These are phyloP conservation scores for Candoia aspera DNA, from an alignment of 2,113 vertebrate genomes.

Conservation along the genomic window DNA sequence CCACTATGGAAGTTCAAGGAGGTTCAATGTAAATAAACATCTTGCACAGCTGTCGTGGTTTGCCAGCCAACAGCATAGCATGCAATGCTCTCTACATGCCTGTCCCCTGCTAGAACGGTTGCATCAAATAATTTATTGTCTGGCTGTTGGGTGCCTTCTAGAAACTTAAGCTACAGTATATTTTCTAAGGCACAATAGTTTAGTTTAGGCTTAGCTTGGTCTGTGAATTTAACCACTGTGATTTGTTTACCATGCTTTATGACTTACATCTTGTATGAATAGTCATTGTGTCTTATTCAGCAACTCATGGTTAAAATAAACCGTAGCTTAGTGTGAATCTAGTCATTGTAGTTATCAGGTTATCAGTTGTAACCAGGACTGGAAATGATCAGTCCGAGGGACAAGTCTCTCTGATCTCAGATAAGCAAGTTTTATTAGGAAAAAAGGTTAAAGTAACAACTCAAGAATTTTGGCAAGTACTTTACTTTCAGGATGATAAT, in stretches of 20 bases:
- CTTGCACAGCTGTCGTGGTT: too few species aligned
- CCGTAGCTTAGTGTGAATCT: too few species aligned
- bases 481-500: background rate
- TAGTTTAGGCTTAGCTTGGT: background rate
- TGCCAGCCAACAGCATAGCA: too few species aligned
- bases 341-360: too few species aligned
- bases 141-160: background rate
- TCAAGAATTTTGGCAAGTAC: background rate
- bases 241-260: background rate
- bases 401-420: background rate
- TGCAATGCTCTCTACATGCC: too few species aligned
- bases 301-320: background rate
- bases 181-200: background rate
- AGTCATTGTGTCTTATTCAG: background rate
- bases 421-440: background rate
- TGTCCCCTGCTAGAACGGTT: background rate
- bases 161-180: background rate
- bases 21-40: too few species aligned
- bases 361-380: background rate
- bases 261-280: background rate
- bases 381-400: background rate
- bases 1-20: too few species aligned
- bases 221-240: background rate
- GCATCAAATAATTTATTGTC: background rate
- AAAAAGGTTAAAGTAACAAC: background rate